Conservation (phyloP, 2,797 vertebrate genomes). For the Cryptoblepharus egeriae region DNA sequence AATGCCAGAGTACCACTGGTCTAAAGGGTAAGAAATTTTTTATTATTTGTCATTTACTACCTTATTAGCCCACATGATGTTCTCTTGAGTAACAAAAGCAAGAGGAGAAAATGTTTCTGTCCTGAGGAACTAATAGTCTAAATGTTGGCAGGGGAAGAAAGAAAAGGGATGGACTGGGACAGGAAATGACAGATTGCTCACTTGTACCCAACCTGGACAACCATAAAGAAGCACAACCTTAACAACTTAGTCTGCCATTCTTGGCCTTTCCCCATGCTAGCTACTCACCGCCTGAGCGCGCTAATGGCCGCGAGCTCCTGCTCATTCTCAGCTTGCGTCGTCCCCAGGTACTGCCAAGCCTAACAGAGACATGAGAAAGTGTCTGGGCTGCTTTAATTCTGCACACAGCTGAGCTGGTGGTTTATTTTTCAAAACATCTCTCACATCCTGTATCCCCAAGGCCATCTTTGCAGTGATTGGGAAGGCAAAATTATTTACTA, state of each 20-base stretch:
- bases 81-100: neutral
- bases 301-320: slow-evolving; percentile 98
- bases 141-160: too few species aligned
- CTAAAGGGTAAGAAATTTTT: neutral
- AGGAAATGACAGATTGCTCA: neutral
- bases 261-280: neutral
- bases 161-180: neutral
- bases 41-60: neutral
- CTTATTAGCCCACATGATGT: neutral
- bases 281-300: slow-evolving; percentile 90
- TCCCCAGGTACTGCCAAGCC: slow-evolving; percentile 99
- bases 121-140: neutral
- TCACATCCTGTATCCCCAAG: neutral
- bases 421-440: too few species aligned
- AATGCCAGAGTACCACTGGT: too few species aligned
- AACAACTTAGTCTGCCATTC: neutral
- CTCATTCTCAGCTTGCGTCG: slow-evolving; percentile 97
- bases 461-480: neutral
- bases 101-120: neutral
- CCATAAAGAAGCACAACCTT: neutral
- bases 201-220: too few species aligned
- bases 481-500: neutral
- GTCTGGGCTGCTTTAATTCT: neutral
- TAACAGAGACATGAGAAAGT: slow-evolving; percentile 57
- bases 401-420: neutral